Evolutionary conservation across 2,797 vertebrate genomes (phyloP).

Genomic region (Xiphophorus birchmanni): DNA sequence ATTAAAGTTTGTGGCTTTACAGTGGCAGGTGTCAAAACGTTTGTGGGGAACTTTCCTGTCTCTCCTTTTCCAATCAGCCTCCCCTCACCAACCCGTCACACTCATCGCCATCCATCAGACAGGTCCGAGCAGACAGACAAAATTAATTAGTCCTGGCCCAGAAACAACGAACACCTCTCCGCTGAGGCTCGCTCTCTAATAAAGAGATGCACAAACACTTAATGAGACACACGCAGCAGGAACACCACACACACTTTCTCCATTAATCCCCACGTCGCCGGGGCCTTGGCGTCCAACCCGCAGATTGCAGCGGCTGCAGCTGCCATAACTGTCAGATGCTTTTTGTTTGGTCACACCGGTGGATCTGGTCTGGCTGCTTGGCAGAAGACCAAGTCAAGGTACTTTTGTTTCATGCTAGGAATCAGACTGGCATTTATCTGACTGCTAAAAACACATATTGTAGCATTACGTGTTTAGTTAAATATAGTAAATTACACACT

Average conservation of each 20-base stretch:
- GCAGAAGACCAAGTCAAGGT: background rate
- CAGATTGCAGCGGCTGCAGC: constrained; percentile 42
- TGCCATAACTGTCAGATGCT: constrained; percentile 28
- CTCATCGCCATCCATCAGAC: constrained; percentile 15
- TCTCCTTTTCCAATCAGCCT: background rate
- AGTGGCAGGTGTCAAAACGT: background rate
- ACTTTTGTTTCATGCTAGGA: background rate
- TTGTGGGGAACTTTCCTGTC: background rate
- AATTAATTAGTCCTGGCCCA: constrained; percentile 60
- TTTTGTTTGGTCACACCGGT: constrained; percentile 26
- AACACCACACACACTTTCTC: constrained; percentile 17
- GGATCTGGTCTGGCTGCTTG: background rate
- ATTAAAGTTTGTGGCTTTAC: background rate
- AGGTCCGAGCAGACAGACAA: constrained; percentile 25
- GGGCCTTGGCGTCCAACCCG: background rate
- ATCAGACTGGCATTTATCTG: constrained; percentile 27
- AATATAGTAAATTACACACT: background rate
- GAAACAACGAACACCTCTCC: constrained; percentile 48
- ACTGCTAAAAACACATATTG: background rate
- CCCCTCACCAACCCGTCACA: constrained; percentile 39
- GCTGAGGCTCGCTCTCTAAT: constrained; percentile 29
- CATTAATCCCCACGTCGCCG: constrained; percentile 19
- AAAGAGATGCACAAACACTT: constrained; percentile 39
- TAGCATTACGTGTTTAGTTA: background rate
- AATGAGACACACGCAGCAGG: constrained; percentile 24